Conservation (phyloP, 2,113 vertebrate species). For the Pelecanoides urinatrix region DNA sequence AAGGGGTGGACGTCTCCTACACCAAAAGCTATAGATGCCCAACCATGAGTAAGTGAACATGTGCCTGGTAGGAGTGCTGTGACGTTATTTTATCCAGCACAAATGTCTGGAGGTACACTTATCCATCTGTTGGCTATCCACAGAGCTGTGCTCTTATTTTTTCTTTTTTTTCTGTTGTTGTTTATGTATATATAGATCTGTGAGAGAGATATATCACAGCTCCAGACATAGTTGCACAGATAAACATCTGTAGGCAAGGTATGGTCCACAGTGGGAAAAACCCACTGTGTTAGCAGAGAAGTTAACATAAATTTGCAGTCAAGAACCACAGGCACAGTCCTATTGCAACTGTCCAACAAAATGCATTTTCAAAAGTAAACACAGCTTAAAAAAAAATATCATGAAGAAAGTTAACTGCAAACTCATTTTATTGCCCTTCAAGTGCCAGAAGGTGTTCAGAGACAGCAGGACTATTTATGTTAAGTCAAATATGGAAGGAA, state of each 20-base stretch:
- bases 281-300: neutral
- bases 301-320: neutral
- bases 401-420: neutral
- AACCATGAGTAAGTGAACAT: conserved; percentile 20
- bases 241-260: neutral
- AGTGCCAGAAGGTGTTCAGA: neutral
- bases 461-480: neutral
- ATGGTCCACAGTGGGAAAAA: neutral
- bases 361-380: neutral
- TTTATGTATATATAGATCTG: neutral
- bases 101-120: conserved; percentile 1
- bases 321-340: neutral
- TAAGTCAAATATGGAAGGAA: neutral
- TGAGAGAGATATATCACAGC: neutral
- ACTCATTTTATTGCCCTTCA: neutral
- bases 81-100: neutral
- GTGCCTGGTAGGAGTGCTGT: conserved; percentile 33
- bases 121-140: conserved; percentile 40
- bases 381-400: neutral
- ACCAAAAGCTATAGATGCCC: neutral
- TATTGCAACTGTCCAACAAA: neutral
- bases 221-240: neutral
- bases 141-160: neutral
- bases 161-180: neutral
- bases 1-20: neutral